These are phyloP conservation scores for Heteractis magnifica DNA, from an alignment of 92 coral and sea anemone genomes.

Conservation along the genomic window DNA sequence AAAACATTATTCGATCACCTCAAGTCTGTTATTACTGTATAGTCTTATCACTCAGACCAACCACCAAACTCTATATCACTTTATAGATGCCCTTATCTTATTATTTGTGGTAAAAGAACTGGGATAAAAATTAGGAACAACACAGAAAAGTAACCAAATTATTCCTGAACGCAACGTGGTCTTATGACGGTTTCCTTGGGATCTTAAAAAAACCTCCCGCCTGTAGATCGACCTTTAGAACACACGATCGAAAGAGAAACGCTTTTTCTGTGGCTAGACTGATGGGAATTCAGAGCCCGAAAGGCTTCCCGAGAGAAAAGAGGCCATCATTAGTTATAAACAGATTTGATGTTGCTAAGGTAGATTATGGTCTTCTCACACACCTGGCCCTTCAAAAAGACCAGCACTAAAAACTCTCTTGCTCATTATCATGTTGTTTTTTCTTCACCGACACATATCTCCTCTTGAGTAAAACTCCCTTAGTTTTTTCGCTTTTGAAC, in stretches of 20 bases:
- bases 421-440: conserved; percentile 14
- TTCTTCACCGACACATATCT: neutral
- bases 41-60: conserved; percentile 14
- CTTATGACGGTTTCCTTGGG: neutral
- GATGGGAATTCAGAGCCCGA: neutral
- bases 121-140: conserved; percentile 12
- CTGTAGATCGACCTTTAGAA: neutral
- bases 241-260: neutral
- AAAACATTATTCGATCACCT: neutral
- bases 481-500: neutral
- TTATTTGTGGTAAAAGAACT: conserved; percentile 16
- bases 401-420: conserved; percentile 8
- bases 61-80: conserved; percentile 12
- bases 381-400: conserved; percentile 31
- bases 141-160: conserved; percentile 13
- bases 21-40: neutral
- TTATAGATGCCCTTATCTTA: conserved; percentile 17
- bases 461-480: neutral
- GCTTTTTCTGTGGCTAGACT: neutral
- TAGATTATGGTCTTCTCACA: neutral
- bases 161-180: conserved; percentile 19
- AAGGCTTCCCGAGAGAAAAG: neutral
- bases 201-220: neutral
- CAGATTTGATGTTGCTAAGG: conserved; percentile 34
- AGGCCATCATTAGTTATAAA: conserved; percentile 28